Percentiles rank a stretch among this genome's conserved stretches.
phyloP scores from a whole-genome alignment of 2,113 vertebrate genomes.

The Chauna torquata region DNA sequence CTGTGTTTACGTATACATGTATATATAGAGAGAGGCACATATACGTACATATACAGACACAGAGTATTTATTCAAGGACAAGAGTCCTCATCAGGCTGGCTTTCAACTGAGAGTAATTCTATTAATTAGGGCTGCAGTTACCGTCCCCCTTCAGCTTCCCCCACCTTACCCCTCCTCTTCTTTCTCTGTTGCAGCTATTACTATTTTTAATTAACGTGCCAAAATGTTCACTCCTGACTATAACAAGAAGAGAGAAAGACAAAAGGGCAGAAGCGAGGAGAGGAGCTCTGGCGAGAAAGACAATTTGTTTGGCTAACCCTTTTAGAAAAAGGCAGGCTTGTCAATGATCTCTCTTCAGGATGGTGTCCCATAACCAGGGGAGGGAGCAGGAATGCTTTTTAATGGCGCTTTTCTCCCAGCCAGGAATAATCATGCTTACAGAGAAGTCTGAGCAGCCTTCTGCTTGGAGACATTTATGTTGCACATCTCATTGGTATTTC shows the following conservation, averaged over 20 bases:
- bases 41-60: background rate
- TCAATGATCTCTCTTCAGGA: conserved; percentile 23
- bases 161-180: conserved; percentile 21
- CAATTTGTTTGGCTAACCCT: conserved; percentile 18
- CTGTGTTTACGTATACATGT: conserved; percentile 11
- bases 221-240: conserved; percentile 57
- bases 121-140: conserved; percentile 65
- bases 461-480: background rate
- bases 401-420: background rate
- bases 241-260: conserved; percentile 32
- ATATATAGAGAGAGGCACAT: background rate
- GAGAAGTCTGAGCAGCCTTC: background rate
- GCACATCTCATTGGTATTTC: background rate
- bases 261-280: background rate
- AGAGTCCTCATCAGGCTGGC: conserved; percentile 52
- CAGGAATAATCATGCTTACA: background rate
- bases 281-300: background rate
- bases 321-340: conserved; percentile 17
- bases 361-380: background rate
- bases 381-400: conserved; percentile 1
- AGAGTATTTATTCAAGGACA: conserved; percentile 52
- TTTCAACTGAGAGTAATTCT: conserved; percentile 68
- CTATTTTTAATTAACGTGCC: conserved; percentile 74
- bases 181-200: conserved; percentile 57
- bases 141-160: conserved; percentile 33